phyloP scores from a whole-genome alignment of 2,797 vertebrate species.

The Syngnathus rostellatus region DNA sequence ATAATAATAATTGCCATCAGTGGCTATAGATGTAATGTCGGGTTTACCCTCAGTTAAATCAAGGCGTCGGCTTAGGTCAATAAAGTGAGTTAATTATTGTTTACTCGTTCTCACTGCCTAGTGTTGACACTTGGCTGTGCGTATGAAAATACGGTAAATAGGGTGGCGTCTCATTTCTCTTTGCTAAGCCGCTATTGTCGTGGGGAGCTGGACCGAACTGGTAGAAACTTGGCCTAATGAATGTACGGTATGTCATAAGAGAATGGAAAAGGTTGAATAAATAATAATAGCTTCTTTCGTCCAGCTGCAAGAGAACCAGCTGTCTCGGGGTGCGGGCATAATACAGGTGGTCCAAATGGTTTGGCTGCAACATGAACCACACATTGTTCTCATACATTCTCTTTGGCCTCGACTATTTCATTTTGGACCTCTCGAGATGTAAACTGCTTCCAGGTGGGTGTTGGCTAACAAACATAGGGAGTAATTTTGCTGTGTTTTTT shows the following conservation, averaged over 20 bases:
- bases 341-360: slow-evolving; percentile 38
- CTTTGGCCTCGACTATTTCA: neutral
- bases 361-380: slow-evolving; percentile 23
- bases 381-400: neutral
- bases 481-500: neutral
- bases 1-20: neutral
- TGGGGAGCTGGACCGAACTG: neutral
- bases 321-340: slow-evolving; percentile 50
- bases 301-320: slow-evolving; percentile 55
- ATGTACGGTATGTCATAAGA: slow-evolving; percentile 11
- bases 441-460: slow-evolving; percentile 4
- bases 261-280: slow-evolving; percentile 42
- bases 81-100: too few species aligned
- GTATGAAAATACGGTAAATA: too few species aligned
- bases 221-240: neutral
- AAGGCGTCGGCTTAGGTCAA: neutral
- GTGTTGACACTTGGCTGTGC: too few species aligned
- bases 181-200: neutral
- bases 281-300: slow-evolving; percentile 41
- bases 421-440: neutral
- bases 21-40: neutral
- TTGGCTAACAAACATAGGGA: neutral
- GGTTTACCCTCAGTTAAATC: too few species aligned
- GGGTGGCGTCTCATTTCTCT: too few species aligned
- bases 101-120: too few species aligned